Evolutionary conservation across 2,113 vertebrate genomes (phyloP).

Genomic region (Tupaia chinensis): DNA sequence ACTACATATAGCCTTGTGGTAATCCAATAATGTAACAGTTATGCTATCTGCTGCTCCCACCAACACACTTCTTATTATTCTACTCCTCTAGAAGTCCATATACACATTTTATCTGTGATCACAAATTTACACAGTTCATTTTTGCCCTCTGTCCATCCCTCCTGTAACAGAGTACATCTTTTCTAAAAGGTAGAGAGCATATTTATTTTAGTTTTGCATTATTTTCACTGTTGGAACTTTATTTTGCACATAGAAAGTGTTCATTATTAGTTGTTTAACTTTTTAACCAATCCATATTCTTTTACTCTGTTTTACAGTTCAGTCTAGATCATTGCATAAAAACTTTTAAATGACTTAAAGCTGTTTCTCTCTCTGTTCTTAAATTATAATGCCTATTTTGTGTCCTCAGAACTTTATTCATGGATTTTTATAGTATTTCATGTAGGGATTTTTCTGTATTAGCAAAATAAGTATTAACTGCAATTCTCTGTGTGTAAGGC

Average conservation of each 20-base stretch:
- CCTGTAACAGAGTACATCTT: background rate
- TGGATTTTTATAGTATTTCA: background rate
- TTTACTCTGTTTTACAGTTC: background rate
- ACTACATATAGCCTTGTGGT: too few species aligned
- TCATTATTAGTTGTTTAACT: background rate
- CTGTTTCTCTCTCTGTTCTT: background rate
- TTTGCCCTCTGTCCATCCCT: background rate
- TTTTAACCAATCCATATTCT: background rate
- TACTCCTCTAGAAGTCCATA: background rate
- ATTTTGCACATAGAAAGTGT: background rate
- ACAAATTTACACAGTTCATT: background rate
- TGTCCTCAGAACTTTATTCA: background rate
- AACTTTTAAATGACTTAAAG: background rate
- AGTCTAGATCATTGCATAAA: background rate
- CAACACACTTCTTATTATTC: background rate
- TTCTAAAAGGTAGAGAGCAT: conserved; percentile 13
- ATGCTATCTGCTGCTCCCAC: too few species aligned
- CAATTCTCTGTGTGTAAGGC: background rate
- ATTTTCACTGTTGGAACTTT: background rate
- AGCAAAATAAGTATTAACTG: background rate
- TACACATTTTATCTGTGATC: background rate
- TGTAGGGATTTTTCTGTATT: background rate
- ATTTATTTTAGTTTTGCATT: background rate
- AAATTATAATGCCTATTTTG: background rate
- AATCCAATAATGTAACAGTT: too few species aligned